Base-by-base conservation (phyloP, 2,888 invertebrate genomes). In the Apotomis turbidana region DNA sequence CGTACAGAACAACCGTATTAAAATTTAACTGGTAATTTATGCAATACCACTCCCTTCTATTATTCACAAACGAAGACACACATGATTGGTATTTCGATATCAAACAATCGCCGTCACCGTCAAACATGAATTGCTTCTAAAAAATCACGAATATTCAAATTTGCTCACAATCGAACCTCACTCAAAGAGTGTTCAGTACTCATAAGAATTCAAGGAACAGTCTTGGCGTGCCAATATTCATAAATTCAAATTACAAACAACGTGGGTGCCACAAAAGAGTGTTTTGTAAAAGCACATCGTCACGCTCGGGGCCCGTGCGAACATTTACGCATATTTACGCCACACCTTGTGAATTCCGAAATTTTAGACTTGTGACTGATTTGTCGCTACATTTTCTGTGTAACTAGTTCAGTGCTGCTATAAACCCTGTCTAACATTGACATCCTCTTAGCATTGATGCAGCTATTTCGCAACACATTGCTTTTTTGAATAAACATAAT, bases 221-320 rank as follows among this genome's bases (percentile, higher is more conserved):
- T 78, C 78, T 75, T 77, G 62, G 74, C 64, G 72, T 68, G 78
- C 79, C 83, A 84, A 83, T 83, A 85, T 86, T 84, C 83, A 86
- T 86, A 81, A 78, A 78, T 76, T 80, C 80, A 76, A 76, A 78
- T 76, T 79, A 78, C 79, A 81, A 82, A 81, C 79, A 80, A 76
- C 75, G 74, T 76, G 78, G 80, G 85, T 83, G 81, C 84, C 85
- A 83, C 78, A 78, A 85, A 81, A 83, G 78, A 81, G 85, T 67
- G 64, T 66, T 66, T 84, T 86, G 87, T 86, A 81, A 80, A 83
- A 83, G 80, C 83, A 82, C 55, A 57, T 4, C 55, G 66, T 66
- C 55, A 66, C 55, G 27, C 46, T 66, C 6, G 46, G 44, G 46
- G 27, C 36, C 44, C 27, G 55, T 57, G 54, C n/a, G 27, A 15